Conservation (phyloP, 2,113 vertebrate species). For the Tamias sibiricus region DNA sequence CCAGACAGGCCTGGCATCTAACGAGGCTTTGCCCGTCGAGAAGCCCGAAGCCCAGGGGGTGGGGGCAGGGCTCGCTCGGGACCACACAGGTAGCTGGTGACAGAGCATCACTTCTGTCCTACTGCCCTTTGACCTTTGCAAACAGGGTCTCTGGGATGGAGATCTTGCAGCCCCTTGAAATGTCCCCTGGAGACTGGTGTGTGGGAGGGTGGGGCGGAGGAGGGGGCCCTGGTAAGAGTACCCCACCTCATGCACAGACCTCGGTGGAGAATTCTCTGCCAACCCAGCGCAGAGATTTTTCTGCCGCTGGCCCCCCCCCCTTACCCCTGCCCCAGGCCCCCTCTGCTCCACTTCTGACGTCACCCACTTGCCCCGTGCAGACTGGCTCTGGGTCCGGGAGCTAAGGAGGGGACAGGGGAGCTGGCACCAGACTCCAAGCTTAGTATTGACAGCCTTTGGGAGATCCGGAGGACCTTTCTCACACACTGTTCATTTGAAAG, state of each 20-base stretch:
- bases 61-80: not conserved
- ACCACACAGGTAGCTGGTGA: not conserved
- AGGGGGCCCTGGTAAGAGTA: not conserved
- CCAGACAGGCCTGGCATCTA: not conserved
- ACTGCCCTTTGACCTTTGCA: not conserved
- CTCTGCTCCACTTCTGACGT: slow-evolving; percentile 24
- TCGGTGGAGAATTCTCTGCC: not conserved
- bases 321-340: not conserved
- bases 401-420: not conserved
- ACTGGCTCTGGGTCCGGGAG: not conserved
- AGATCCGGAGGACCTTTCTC: not conserved
- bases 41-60: not conserved
- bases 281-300: not conserved
- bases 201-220: not conserved
- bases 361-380: not conserved
- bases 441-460: not conserved
- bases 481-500: not conserved
- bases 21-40: not conserved
- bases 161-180: not conserved
- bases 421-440: not conserved
- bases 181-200: not conserved
- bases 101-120: not conserved
- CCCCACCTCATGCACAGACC: not conserved
- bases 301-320: not conserved
- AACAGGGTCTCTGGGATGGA: not conserved